phyloP scores from a whole-genome alignment of 2,113 vertebrate species.

The Nanorana parkeri region DNA sequence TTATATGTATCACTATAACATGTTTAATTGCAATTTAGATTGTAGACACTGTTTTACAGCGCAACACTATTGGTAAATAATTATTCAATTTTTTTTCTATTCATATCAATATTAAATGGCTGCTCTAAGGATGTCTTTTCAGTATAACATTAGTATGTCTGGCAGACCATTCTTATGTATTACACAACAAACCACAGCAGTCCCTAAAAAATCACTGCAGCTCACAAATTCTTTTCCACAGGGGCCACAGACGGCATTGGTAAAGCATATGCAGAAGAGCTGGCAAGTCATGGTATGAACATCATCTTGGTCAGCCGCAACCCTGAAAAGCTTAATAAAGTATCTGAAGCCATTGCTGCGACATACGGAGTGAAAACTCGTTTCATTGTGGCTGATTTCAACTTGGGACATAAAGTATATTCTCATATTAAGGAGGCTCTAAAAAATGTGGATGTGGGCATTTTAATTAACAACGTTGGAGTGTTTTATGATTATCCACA shows the following conservation, averaged over 20 bases:
- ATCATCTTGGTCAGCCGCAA: conserved; percentile 82
- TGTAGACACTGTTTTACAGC: too few relatives aligned
- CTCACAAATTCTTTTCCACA: too few relatives aligned
- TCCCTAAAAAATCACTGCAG: too few relatives aligned
- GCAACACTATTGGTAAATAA: too few relatives aligned
- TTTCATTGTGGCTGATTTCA: conserved; percentile 81
- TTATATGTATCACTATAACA: too few relatives aligned
- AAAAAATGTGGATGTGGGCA: conserved; percentile 85
- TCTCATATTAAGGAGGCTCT: conserved; percentile 77
- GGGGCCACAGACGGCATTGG: conserved; percentile 66
- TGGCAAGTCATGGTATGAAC: conserved; percentile 82
- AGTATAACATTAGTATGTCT: too few relatives aligned
- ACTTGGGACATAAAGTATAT: conserved; percentile 72
- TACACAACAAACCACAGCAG: too few relatives aligned
- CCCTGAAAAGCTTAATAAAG: conserved; percentile 68
- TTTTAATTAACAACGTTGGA: conserved; percentile 88
- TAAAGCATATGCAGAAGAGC: conserved; percentile 85
- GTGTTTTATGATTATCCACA: conserved; percentile 63
- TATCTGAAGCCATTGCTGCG: conserved; percentile 74
- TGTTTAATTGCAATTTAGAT: too few relatives aligned
- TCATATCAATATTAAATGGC: too few relatives aligned
- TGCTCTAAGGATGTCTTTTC: too few relatives aligned
- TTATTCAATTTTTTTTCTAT: too few relatives aligned
- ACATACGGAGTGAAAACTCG: conserved; percentile 80
- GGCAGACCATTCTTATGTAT: too few relatives aligned